Evolutionary conservation across 2,888 invertebrate species (phyloP), one percentile per base, ranked within the genome.

Genomic region (Adela reaumurella): DNA sequence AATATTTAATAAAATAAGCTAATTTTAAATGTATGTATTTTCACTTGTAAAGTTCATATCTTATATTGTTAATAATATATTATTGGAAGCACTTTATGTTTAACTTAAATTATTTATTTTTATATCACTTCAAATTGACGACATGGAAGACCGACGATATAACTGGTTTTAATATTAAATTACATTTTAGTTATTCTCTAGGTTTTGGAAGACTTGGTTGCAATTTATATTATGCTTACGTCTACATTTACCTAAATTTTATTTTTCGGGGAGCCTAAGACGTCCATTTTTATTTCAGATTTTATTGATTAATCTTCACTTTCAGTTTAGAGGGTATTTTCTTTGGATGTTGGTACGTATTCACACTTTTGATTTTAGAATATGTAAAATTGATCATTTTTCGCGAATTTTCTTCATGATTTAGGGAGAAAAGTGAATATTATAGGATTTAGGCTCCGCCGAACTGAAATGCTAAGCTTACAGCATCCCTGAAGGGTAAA

Each of bases 121-220:
- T 49, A 51, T 50, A 44, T 49, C 49, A 53, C 46, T 35, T 35
- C 35, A 35, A 54, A 52, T 49, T 49, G 54, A 57, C 58, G 53
- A 55, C 63, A 20, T 19, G 16, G 17, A 24, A 46, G 35, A 41
- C 20, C n/a, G 45, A 35, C 46, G n/a, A 41, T 43, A 16, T 29
- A 41, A 43, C 20, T 18, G 11, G 11, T 48, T 35, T 24, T 24
- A 24, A 48, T 10, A 43, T 29, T 14, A 43, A 45, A 43, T n/a
- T 46, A 49, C 8, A 45, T 35, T 14, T 35, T 44, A 44, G 16
- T 29, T 24, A 45, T 41, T 44, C 45, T 45, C 41, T 28, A 28
- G 19, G 17, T 53, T 57, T 62, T 73, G 76, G 76, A 77, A 77
- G 77, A 77, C 77, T 74, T 74, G 64, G 63, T 76, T 74, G 62